These are phyloP conservation scores for Drosophila flavopinicola DNA, from an alignment of 2,888 invertebrate genomes.

Conservation along the genomic window DNA sequence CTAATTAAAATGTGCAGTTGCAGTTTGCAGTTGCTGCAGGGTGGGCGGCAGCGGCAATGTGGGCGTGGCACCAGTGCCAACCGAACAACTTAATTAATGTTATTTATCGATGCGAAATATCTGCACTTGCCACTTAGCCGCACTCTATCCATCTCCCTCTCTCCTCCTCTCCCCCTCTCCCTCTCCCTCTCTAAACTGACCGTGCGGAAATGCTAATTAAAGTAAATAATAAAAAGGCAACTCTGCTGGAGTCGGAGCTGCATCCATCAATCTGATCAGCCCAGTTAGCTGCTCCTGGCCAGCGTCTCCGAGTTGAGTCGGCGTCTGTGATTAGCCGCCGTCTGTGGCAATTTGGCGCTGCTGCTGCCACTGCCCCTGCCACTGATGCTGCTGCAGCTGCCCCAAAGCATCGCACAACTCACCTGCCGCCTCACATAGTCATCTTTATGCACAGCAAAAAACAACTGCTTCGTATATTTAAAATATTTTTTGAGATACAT, in stretches of 20 bases:
- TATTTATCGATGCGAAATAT: slow-evolving; percentile 78
- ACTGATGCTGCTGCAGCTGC: slow-evolving; percentile 5
- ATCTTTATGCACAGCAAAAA: slow-evolving; percentile 58
- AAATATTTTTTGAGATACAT: no score
- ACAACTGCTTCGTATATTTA: no score
- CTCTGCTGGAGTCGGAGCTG: slow-evolving; percentile 6
- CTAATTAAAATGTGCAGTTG: slow-evolving; percentile 67
- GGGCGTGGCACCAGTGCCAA: slow-evolving; percentile 62
- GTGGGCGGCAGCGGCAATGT: slow-evolving; percentile 34
- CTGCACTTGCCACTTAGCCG: slow-evolving; percentile 33
- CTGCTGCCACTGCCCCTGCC: slow-evolving; percentile 5
- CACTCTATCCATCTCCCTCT: no score
- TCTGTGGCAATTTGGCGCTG: slow-evolving; percentile 54
- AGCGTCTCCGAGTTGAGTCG: slow-evolving; percentile 39
- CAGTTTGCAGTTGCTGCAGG: slow-evolving; percentile 15
- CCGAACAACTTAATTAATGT: slow-evolving; percentile 76
- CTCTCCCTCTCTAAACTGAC: slow-evolving; percentile 19
- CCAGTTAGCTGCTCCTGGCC: slow-evolving; percentile 9
- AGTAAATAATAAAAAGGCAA: slow-evolving; percentile 66
- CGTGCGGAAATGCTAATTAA: slow-evolving; percentile 77
- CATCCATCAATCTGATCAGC: slow-evolving; percentile 11
- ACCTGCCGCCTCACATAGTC: slow-evolving; percentile 61
- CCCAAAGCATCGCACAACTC: slow-evolving; percentile 22
- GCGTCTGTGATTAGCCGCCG: slow-evolving; percentile 66
- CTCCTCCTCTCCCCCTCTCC: slow-evolving; percentile 6